phyloP scores from a whole-genome alignment of 1,140 invertebrate species.

The Pseudomyrmex sp. region DNA sequence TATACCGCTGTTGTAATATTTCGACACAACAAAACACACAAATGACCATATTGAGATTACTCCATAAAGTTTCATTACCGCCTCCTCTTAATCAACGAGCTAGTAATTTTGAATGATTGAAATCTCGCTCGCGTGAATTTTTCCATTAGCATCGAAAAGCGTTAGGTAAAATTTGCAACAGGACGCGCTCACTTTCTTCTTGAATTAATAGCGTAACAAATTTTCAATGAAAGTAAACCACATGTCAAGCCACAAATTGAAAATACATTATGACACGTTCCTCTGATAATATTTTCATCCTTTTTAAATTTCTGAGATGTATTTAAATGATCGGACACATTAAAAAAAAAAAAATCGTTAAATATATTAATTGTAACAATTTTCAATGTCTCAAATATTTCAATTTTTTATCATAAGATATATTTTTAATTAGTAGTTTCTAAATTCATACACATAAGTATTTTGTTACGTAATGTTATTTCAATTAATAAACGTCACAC shows the following conservation, averaged over 20 bases:
- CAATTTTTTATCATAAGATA: no score
- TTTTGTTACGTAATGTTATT: no score
- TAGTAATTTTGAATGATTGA: slow-evolving; percentile 65
- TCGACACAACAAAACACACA: slow-evolving; percentile 50
- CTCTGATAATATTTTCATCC: no score
- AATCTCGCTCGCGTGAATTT: slow-evolving; percentile 52
- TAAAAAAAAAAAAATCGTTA: no score
- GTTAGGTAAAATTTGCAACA: slow-evolving; percentile 20
- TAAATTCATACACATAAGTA: no score
- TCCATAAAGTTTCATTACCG: slow-evolving; percentile 72
- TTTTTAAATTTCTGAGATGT: no score
- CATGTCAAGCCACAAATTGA: no score
- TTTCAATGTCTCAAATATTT: no score
- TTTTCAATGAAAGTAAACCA: background rate
- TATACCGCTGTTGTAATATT: slow-evolving; percentile 6
- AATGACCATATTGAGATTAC: background rate
- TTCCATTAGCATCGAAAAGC: slow-evolving; percentile 61
- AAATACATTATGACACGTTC: background rate
- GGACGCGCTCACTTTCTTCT: background rate
- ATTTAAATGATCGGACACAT: no score
- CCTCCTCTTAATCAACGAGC: slow-evolving; percentile 58
- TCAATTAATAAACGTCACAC: no score
- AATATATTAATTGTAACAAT: no score
- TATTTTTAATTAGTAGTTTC: no score
- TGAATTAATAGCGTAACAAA: background rate